Base-by-base conservation (phyloP, 2,113 vertebrate species). In the Phasianus colchicus region DNA sequence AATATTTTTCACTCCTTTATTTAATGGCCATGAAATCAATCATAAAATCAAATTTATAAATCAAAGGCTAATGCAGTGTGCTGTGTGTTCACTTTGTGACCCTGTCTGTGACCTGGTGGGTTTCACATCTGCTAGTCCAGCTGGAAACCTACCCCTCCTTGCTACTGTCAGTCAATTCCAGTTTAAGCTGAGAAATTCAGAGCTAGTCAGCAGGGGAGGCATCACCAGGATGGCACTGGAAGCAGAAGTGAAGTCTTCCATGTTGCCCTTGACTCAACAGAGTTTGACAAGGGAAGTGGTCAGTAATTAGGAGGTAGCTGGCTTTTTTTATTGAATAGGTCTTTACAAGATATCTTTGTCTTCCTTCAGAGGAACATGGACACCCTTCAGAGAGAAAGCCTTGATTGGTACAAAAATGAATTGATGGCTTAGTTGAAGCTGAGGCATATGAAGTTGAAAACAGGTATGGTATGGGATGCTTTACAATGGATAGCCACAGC, bases 241-340 rank as follows among this genome's bases (percentile, higher is more conserved):
- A 83, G 7, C 29, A 74, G 72, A 20, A 6, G 4, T 80, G 19
- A 79, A 27, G 8, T 87, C 8, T 82, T 30, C 25, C 30, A 32
- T 15, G 4, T 11, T 5, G 2, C 16, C 64, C 19, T 27, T 55
- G 34, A 3, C 5, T 4, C 4, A 0, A 7, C 3, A 24, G 38
- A 6, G 38, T 48, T 65, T 54, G 36, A 64, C 36, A 48, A 25
- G 36, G 13, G 15, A 42, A 13, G 61, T n/a, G 21, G 22, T 20
- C 14, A 66, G 24, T 25, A 42, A 52, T 10, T 17, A 64, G 38
- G 50, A 66, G 11, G 30, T 18, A 27, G 13, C 9, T 40, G 24
- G 4, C 54, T 79, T 70, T n/a, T 50, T n/a, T 43, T 13, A 42
- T 30, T 22, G 30, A 50, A 38, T 12, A 13, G 12, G 6, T 13